Evolutionary conservation across 2,888 invertebrate genomes (phyloP).

Genomic region (Iphiclides podalirius): DNA sequence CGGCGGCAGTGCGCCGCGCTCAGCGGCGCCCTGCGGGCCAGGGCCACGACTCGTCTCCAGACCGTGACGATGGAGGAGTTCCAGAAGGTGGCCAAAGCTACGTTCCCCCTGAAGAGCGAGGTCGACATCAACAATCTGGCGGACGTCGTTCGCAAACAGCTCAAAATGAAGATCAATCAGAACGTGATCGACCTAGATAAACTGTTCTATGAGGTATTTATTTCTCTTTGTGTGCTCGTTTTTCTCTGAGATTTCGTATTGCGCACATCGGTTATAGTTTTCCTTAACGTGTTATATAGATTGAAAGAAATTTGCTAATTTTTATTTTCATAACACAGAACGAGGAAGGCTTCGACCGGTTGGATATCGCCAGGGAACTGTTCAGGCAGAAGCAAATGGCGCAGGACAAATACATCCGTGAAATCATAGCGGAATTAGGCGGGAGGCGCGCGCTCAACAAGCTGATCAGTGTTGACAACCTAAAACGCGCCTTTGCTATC

Average conservation of each 20-base stretch:
- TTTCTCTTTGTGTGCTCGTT: too few species aligned
- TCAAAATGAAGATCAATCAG: conserved; percentile 61
- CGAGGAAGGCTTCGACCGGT: conserved; percentile 71
- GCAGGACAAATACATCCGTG: conserved; percentile 72
- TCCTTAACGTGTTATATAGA: too few species aligned
- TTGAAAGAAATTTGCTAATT: too few species aligned
- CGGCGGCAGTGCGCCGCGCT: conserved; percentile 55
- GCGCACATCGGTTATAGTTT: too few species aligned
- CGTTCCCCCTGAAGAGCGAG: conserved; percentile 72
- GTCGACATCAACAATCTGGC: conserved; percentile 68
- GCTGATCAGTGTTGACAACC: conserved; percentile 48
- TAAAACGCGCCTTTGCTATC: conserved; percentile 64
- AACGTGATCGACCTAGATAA: conserved; percentile 64
- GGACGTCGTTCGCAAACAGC: conserved; percentile 65
- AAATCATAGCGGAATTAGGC: conserved; percentile 58
- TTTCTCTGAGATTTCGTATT: too few species aligned
- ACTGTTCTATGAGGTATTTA: conserved; percentile 63
- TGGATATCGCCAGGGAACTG: conserved; percentile 64
- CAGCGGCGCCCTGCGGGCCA: conserved; percentile 45
- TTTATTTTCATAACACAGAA: too few species aligned
- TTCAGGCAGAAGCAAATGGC: conserved; percentile 64
- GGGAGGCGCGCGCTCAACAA: conserved; percentile 40
- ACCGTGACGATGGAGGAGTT: conserved; percentile 64
- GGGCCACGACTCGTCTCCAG: conserved; percentile 40
- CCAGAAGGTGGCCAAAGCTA: conserved; percentile 55